phyloP scores from a whole-genome alignment of 2,113 vertebrate species.

The pig (Sus scrofa) region DNA sequence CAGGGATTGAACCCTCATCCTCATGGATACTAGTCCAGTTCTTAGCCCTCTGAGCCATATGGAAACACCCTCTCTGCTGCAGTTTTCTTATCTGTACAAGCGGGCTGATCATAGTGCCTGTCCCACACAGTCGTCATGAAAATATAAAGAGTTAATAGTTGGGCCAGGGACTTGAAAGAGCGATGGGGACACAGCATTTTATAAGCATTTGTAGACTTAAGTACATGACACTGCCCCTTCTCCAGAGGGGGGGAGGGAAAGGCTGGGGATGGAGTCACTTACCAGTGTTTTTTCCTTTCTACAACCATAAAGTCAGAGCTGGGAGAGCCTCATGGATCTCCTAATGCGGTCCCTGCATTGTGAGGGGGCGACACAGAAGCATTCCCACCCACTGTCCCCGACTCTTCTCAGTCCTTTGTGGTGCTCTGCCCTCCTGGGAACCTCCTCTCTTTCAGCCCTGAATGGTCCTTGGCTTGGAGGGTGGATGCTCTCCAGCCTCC shows the following conservation, averaged over 20 bases:
- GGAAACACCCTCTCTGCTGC: background rate
- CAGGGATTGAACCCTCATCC: too few species aligned
- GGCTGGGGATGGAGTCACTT: background rate
- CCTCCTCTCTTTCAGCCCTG: background rate
- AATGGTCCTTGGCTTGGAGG: background rate
- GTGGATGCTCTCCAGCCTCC: fast-evolving
- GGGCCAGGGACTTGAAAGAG: background rate
- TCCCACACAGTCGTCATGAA: background rate
- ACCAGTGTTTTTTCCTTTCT: background rate
- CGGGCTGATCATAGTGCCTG: background rate
- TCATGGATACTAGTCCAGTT: too few species aligned
- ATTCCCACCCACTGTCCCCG: fast-evolving
- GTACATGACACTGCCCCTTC: background rate
- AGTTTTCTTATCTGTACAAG: background rate
- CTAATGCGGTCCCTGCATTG: background rate
- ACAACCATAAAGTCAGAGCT: background rate
- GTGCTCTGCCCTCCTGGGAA: background rate
- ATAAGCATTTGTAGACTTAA: background rate
- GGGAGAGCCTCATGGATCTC: background rate
- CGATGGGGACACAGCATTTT: background rate
- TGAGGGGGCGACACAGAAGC: background rate
- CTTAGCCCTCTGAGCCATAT: too few species aligned
- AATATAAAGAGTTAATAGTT: background rate
- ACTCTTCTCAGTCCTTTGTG: background rate
- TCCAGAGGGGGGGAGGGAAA: background rate